Percentiles rank a stretch among this genome's conserved stretches.
Evolutionary conservation across 2,797 vertebrate species (phyloP).

Genomic region (Aulostomus chinensis): DNA sequence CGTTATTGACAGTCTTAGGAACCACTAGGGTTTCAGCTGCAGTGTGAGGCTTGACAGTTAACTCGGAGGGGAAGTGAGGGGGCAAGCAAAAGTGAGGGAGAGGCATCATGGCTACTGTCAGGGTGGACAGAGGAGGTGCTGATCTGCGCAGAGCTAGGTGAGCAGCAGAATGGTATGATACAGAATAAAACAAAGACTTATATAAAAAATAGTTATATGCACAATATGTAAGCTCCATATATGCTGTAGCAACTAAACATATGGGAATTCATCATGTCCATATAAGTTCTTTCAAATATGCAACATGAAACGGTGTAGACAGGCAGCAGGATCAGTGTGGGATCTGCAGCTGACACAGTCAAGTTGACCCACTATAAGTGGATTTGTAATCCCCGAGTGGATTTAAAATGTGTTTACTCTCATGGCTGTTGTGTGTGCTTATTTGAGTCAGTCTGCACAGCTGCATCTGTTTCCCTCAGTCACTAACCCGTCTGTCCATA

Average conservation of each 20-base stretch:
- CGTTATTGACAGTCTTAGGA: too few relatives aligned
- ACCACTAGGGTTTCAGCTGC: too few relatives aligned
- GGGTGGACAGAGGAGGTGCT: too few relatives aligned
- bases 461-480: slow-evolving; percentile 57
- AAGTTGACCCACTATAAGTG: slow-evolving; percentile 73
- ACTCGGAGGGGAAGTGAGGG: too few relatives aligned
- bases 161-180: too few relatives aligned
- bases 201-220: too few relatives aligned
- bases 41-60: too few relatives aligned
- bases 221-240: too few relatives aligned
- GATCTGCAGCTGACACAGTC: slow-evolving; percentile 69
- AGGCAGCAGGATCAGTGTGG: slow-evolving; percentile 51
- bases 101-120: too few relatives aligned
- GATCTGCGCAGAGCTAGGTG: too few relatives aligned
- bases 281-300: slow-evolving; percentile 37
- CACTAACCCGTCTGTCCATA: slow-evolving; percentile 38
- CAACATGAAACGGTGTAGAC: slow-evolving; percentile 39
- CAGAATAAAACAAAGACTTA: too few relatives aligned
- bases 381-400: slow-evolving; percentile 77
- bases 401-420: slow-evolving; percentile 75
- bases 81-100: too few relatives aligned
- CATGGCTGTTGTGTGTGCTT: slow-evolving; percentile 41
- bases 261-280: slow-evolving; percentile 34
- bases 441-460: slow-evolving; percentile 51
- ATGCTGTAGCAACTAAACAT: slow-evolving; percentile 10